Percentiles rank a stretch among this genome's conserved stretches.
Evolutionary conservation across 2,797 vertebrate species (phyloP).

Genomic region (Pseudochirops cupreus): DNA sequence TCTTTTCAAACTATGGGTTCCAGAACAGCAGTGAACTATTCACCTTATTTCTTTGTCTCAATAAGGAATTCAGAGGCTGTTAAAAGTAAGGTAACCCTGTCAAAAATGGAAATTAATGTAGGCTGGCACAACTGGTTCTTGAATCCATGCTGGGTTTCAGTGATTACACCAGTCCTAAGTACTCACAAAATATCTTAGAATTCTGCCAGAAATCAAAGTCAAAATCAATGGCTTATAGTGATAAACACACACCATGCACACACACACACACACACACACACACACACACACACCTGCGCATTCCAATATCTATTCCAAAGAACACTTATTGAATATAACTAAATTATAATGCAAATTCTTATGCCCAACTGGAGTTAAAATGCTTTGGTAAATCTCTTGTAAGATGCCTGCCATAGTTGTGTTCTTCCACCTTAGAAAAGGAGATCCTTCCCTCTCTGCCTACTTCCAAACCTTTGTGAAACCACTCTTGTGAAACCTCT

Average conservation of each 20-base stretch:
- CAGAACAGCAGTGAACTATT: neutral
- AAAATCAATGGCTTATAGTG: neutral
- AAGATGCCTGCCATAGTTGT: neutral
- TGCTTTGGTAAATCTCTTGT: neutral
- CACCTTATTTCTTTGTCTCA: neutral
- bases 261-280: neutral
- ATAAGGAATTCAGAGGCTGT: neutral
- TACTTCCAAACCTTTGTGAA: neutral
- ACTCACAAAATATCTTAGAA: neutral
- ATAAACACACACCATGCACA: neutral
- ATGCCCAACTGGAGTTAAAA: neutral
- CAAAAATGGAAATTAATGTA: neutral
- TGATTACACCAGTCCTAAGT: neutral
- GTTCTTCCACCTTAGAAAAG: neutral
- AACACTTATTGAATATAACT: neutral
- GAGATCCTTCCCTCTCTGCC: neutral
- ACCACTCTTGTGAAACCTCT: neutral
- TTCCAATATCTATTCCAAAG: neutral
- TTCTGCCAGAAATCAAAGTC: neutral
- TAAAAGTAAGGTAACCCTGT: neutral
- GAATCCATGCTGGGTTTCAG: neutral
- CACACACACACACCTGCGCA: neutral
- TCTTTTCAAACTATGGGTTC: neutral
- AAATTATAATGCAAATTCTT: neutral
- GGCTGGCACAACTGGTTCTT: neutral